Conservation (phyloP, 2,888 invertebrate genomes). For the Fabriciana adippe region DNA sequence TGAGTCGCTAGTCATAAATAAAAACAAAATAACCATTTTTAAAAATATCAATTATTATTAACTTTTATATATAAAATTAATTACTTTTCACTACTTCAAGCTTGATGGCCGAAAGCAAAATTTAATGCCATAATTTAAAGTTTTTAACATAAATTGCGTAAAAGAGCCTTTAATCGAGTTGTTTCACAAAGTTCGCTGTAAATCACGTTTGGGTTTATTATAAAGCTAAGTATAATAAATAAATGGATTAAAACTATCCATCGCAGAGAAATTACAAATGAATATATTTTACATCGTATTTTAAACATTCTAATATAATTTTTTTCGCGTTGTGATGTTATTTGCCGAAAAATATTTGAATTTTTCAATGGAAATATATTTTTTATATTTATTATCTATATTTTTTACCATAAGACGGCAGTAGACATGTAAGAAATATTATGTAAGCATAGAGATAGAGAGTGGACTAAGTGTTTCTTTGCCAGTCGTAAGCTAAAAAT, state of each 20-base stretch:
- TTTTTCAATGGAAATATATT: no score
- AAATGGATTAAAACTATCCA: constrained; percentile 19
- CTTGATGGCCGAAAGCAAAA: constrained; percentile 22
- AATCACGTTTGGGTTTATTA: constrained; percentile 18
- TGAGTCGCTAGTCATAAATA: no score
- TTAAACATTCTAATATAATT: not conserved
- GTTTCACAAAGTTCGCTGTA: constrained; percentile 22
- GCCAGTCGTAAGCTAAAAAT: no score
- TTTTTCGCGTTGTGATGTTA: no score
- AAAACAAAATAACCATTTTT: no score
- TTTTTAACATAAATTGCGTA: constrained; percentile 35
- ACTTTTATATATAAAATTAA: constrained; percentile 8
- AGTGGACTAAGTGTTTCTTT: no score
- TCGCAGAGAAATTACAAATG: constrained; percentile 3
- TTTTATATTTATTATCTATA: no score
- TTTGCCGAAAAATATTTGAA: no score
- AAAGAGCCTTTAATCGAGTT: constrained; percentile 30
- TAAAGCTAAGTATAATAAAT: constrained; percentile 16
- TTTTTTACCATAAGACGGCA: no score
- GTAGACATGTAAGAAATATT: no score
- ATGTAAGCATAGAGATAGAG: no score
- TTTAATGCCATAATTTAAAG: constrained; percentile 32
- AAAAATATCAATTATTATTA: not conserved
- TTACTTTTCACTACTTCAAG: constrained; percentile 10
- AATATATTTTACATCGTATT: constrained; percentile 1